Percentiles rank a stretch among this genome's conserved stretches.
Conservation (phyloP, 2,113 vertebrate species). For the Zeus faber region DNA sequence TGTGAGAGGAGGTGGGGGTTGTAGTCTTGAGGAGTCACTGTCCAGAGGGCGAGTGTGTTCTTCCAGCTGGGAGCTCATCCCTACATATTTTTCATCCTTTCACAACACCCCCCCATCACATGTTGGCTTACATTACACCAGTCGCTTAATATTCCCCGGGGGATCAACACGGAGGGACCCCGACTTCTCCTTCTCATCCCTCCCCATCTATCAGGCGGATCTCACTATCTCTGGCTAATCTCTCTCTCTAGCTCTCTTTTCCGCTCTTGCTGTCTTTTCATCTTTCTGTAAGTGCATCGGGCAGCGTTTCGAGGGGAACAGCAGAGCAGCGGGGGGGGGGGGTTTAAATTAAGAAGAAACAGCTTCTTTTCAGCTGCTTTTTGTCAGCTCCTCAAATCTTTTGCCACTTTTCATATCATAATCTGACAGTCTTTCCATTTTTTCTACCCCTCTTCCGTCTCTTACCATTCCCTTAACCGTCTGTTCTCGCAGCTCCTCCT, state of each 20-base stretch:
- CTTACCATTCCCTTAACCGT: neutral
- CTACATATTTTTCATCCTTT: neutral
- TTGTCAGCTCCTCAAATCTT: too few species aligned
- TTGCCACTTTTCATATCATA: too few species aligned
- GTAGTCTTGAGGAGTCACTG: too few species aligned
- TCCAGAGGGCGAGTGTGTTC: too few species aligned
- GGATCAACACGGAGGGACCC: conserved; percentile 52
- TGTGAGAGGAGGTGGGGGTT: neutral
- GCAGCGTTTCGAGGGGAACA: too few species aligned
- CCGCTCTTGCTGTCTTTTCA: neutral
- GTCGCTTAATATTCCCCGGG: conserved; percentile 57
- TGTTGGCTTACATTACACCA: conserved; percentile 53
- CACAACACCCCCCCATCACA: conserved; percentile 34
- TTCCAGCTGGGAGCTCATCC: neutral
- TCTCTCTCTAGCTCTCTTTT: neutral
- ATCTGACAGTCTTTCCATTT: too few species aligned
- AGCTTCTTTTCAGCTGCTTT: too few species aligned
- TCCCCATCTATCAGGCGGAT: neutral
- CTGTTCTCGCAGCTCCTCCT: neutral
- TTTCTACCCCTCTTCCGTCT: neutral
- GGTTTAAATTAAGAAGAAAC: too few species aligned
- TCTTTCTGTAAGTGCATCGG: too few species aligned
- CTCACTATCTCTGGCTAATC: neutral
- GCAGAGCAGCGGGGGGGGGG: too few species aligned
- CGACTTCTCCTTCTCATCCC: neutral